Conservation (phyloP, 2,113 vertebrate species). For the Lipophrys pholis region DNA sequence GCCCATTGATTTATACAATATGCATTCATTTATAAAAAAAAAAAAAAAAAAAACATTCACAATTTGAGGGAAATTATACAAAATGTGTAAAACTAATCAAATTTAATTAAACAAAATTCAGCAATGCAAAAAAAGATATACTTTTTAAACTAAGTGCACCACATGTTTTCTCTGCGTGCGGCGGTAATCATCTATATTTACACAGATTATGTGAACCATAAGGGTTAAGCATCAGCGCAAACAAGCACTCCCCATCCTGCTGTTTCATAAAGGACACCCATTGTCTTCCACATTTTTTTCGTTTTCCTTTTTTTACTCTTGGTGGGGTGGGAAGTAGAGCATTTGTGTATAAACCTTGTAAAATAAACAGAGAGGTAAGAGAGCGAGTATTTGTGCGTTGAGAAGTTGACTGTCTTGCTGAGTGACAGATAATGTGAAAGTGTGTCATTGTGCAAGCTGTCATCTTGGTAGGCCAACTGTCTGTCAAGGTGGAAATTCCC, state of each 20-base stretch:
- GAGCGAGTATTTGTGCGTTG: slow-evolving; percentile 45
- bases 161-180: background rate
- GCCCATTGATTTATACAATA: too few species aligned
- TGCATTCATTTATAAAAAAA: too few species aligned
- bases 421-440: slow-evolving; percentile 76
- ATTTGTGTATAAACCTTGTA: slow-evolving; percentile 34
- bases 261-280: slow-evolving; percentile 24
- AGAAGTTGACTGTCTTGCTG: slow-evolving; percentile 57
- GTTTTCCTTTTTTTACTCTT: too few species aligned
- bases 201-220: background rate
- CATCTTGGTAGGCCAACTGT: slow-evolving; percentile 75
- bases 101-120: background rate
- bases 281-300: slow-evolving; percentile 30
- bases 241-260: slow-evolving; percentile 20
- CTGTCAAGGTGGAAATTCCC: slow-evolving; percentile 76
- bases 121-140: too few species aligned
- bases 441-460: slow-evolving; percentile 77
- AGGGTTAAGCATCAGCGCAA: slow-evolving; percentile 11
- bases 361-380: slow-evolving; percentile 27
- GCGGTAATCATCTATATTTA: background rate
- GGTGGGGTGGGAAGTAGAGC: background rate
- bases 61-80: too few species aligned
- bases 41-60: too few species aligned
- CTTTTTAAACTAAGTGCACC: background rate
- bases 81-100: too few species aligned